Percentiles rank a stretch among this genome's conserved stretches.
These are phyloP conservation scores for Megathymus violae DNA, from an alignment of 1,140 invertebrate species.

Conservation along the genomic window DNA sequence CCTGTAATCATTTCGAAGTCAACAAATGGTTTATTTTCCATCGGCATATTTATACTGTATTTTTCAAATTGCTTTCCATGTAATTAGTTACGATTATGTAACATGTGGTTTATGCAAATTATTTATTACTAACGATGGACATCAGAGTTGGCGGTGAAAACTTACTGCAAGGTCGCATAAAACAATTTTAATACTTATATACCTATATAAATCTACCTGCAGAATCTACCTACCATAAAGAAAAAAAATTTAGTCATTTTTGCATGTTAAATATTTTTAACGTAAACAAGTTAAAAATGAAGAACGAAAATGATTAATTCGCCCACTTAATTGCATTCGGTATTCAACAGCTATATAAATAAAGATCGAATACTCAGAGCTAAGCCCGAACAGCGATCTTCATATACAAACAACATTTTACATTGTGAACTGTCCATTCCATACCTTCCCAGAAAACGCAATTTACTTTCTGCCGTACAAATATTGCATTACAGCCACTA, in stretches of 20 bases:
- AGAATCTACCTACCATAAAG: no score
- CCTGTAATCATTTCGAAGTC: conserved; percentile 11
- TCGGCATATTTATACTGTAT: background rate
- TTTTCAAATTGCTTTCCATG: background rate
- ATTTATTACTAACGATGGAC: no score
- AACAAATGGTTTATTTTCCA: conserved; percentile 8
- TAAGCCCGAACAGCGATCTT: conserved; percentile 65
- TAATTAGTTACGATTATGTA: no score
- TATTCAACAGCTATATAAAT: conserved; percentile 57
- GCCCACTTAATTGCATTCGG: conserved; percentile 28
- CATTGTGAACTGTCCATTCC: conserved; percentile 73
- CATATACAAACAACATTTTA: conserved; percentile 66
- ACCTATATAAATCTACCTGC: no score
- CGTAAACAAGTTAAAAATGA: no score
- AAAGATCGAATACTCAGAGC: conserved; percentile 55
- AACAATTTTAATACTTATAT: no score
- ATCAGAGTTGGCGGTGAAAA: no score
- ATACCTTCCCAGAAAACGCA: conserved; percentile 65
- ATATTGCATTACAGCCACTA: conserved; percentile 46
- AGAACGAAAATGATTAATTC: conserved; percentile 23
- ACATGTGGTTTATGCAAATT: no score
- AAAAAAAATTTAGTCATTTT: no score
- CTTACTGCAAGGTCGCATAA: no score
- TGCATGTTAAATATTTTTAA: no score
- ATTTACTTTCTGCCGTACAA: conserved; percentile 36